Evolutionary conservation across 2,888 invertebrate genomes (phyloP), one percentile per base, ranked within the genome.

Genomic region (Iselma pallidipennis): DNA sequence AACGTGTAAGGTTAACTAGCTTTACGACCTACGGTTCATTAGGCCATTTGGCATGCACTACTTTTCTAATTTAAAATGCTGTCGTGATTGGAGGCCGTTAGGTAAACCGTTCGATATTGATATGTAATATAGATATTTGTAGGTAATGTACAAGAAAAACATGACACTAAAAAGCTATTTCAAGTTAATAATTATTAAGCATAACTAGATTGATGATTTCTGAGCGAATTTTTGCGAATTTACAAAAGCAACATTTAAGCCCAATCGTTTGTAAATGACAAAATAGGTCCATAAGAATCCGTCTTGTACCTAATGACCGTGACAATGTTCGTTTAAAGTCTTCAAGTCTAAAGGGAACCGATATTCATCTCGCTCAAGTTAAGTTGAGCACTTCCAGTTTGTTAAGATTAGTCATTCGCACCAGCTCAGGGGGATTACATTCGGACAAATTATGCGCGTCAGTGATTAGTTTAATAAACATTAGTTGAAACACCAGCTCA

Each of bases 381-480:
- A 65, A 65, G 21, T 45, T 66, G 71, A 67, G 69, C 72, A 69
- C 71, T 72, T 73, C 72, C 77, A 76, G 76, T 80, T 78, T 78
- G 79, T 80, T 79, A 78, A 77, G 80, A 80, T 81, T 81, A 81
- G 77, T 75, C 74, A 74, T 74, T 75, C 68, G 69, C 70, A 66
- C 73, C 72, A 37, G 33, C 61, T 57, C 72, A 70, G 71, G 70
- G 72, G 77, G 76, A 77, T 79, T 76, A 76, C 72, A 78, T 71
- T 76, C 71, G 75, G 76, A 77, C 78, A 77, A 79, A 80, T 80
- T 79, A 80, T 78, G 72, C 75, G 74, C 75, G 75, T 78, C 77
- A 76, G 74, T 76, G 78, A 80, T 80, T 79, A 79, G 77, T 77
- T 77, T 77, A 78, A 78, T 79, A 76, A 78, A 77, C 76, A 78